Base-by-base conservation (phyloP, 2,888 invertebrate species). In the Euplagia quadripunctaria region DNA sequence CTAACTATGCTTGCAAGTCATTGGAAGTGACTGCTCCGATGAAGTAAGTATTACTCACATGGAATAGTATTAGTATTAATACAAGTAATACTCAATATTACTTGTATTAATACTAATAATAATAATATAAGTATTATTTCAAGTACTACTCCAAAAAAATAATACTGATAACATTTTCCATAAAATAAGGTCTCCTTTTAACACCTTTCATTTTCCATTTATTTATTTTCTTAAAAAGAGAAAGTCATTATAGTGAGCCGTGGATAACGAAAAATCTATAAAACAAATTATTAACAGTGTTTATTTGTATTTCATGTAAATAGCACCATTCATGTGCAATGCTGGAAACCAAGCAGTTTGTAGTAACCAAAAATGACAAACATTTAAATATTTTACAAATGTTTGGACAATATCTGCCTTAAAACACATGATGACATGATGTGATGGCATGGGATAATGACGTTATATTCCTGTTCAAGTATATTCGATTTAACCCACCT, bases 1-100 rank as follows among this genome's bases (percentile, higher is more conserved):
- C 95, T 78, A 94, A 91, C 88, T 81, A 91, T 82, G 94, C 94
- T 46, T 93, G 93, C 91, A 95, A 95, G 85, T 90, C 93, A 72
- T 91, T 92, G 70, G 95, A 94, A 72, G 90, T 94, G 43, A 81
- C 94, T 83, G 91, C 91, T 85, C 92, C 94, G 14, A 82, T 92
- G 72, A 92, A 94, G 95, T 96, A 79, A 94, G 95, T 91, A 74
- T n/a, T 16, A 55, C 14, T 14, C 1, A 8, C 43, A 46, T 46
- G 9, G 0, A 46, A 8, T 3, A 8, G 4, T 9, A 43, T 5
- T 0, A 12, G 14, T 31, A 31, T 61, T 61, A 31, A 11, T 58
- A 4, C 58, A 20, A 58, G 58, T 58, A 12, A 58, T 12, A 52
- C 6, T 51, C n/a, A n/a, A n/a, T n/a, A n/a, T n/a, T n/a, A n/a